Evolutionary conservation across 2,888 invertebrate genomes (phyloP), one percentile per base, ranked within the genome.

Genomic region (Pogonocherus hispidulus): DNA sequence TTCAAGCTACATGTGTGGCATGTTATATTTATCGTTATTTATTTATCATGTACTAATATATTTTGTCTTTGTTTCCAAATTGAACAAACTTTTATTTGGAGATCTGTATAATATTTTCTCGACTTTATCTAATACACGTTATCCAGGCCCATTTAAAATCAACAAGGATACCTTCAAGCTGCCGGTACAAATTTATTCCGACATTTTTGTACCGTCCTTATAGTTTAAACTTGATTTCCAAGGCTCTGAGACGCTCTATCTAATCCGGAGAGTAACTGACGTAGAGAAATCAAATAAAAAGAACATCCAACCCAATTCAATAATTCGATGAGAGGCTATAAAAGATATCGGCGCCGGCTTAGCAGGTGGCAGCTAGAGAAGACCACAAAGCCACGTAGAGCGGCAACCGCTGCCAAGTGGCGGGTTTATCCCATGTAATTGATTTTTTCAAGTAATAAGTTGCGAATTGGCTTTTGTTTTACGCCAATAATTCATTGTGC

Each of bases 231-330:
- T 62, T 65, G 69, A 70, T 72, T 72, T 67, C 54, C 54, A 56
- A 59, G 70, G 51, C 49, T 62, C 51, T 46, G 35, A 51, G 51
- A 62, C 71, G 67, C 59, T 67, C 66, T 70, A 70, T 74, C 70
- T 72, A 76, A 76, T 74, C 76, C 63, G 65, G 67, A 64, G 70
- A 69, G 73, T 72, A 73, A 73, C 71, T 72, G 76, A 75, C 68
- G 69, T 64, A 56, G 56, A 66, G 68, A 74, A 77, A 78, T 77
- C 76, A 72, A 79, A 78, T 77, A 77, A 78, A 75, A 72, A 71
- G 75, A 74, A 73, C 69, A 74, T 73, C 71, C 76, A 75, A 74
- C 74, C 71, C 76, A 75, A 77, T 76, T 78, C 78, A 78, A 78
- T 78, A 76, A 76, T 76, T 76, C 76, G 74, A 76, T 78, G 73